Evolutionary conservation across 2,113 vertebrate genomes (phyloP).

Genomic region (Bettongia penicillata): DNA sequence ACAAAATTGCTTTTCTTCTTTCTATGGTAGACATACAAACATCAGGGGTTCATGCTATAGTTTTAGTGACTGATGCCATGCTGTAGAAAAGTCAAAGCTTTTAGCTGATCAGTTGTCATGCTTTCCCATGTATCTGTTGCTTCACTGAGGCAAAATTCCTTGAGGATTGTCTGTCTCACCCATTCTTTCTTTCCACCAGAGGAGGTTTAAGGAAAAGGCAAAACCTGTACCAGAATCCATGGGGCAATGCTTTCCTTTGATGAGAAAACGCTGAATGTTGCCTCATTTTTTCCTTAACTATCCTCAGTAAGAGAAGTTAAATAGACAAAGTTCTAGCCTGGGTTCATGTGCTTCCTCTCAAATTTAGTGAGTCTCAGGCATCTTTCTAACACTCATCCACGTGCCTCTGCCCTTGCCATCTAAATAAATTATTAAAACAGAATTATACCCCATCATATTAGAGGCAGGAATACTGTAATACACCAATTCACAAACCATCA

Average conservation of each 20-base stretch:
- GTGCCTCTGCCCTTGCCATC: background rate
- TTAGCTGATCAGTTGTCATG: background rate
- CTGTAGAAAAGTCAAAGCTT: background rate
- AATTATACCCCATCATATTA: background rate
- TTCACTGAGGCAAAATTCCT: background rate
- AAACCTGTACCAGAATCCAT: background rate
- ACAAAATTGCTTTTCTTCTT: slow-evolving; percentile 5
- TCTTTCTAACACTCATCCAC: background rate
- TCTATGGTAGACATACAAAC: slow-evolving; percentile 11
- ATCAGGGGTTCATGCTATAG: background rate
- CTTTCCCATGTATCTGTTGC: background rate
- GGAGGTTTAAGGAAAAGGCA: background rate
- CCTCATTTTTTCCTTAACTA: background rate
- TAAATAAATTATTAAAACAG: background rate
- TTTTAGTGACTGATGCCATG: background rate
- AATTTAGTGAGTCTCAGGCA: background rate
- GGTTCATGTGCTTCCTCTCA: background rate
- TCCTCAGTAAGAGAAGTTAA: background rate
- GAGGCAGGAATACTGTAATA: background rate
- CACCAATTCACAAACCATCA: background rate
- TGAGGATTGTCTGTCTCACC: slow-evolving; percentile 2
- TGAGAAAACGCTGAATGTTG: background rate
- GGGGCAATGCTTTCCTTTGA: background rate
- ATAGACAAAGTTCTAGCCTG: background rate
- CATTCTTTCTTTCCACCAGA: background rate